Evolutionary conservation across 37 sponge, comb jelly and placozoan species (phyloP).

Genomic region (Bolinopsis microptera): DNA sequence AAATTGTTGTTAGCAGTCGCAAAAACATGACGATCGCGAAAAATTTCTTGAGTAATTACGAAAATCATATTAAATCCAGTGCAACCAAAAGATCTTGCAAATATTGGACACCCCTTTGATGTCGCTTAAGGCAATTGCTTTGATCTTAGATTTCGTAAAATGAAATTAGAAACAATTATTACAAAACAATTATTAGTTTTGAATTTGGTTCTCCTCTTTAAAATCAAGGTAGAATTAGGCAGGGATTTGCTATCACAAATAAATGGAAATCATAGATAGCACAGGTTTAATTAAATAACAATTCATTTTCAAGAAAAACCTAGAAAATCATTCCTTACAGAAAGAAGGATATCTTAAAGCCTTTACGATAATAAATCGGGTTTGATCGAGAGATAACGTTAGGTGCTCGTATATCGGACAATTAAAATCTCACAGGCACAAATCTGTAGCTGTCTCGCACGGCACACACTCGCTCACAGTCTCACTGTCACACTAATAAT

Average conservation of each 20-base stretch:
- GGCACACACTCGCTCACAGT: not conserved
- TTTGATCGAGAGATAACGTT: not conserved
- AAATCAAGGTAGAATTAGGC: not conserved
- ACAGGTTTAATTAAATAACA: conserved; percentile 24
- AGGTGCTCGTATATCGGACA: not conserved
- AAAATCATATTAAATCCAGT: not conserved
- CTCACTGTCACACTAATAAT: not conserved
- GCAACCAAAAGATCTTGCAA: not conserved
- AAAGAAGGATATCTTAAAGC: not conserved
- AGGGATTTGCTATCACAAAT: conserved; percentile 38
- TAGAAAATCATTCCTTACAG: not conserved
- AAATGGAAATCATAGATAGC: not conserved
- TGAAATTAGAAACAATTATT: not conserved
- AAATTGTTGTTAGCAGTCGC: not conserved
- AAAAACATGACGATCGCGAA: not conserved
- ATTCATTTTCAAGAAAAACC: conserved; percentile 16
- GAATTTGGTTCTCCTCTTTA: not conserved
- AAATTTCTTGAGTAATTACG: not conserved
- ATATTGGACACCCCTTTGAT: not conserved
- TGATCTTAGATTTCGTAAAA: not conserved
- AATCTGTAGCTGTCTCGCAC: not conserved
- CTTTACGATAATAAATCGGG: not conserved
- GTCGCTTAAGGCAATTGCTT: not conserved
- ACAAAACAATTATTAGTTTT: not conserved
- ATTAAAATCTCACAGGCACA: not conserved